phyloP scores from a whole-genome alignment of 2,113 vertebrate genomes.

The Bubalus kerabau region DNA sequence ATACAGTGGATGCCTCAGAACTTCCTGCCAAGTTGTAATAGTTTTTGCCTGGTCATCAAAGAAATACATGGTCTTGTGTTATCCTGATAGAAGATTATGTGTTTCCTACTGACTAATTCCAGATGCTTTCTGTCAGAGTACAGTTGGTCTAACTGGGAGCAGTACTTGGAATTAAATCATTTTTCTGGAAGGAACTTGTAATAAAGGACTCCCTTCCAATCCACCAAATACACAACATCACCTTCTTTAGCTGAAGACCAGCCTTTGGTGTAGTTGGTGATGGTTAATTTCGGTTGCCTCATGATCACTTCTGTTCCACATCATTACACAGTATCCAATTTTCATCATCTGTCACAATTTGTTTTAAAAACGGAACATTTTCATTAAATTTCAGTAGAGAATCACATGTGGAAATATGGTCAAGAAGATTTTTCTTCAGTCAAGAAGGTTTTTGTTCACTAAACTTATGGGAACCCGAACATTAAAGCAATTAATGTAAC shows the following conservation, averaged over 20 bases:
- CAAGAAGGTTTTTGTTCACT: background rate
- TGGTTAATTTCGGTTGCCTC: background rate
- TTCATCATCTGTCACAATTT: background rate
- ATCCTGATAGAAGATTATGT: background rate
- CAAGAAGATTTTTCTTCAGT: background rate
- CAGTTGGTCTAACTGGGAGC: background rate
- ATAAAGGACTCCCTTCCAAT: background rate
- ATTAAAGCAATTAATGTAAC: background rate
- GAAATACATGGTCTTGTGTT: background rate
- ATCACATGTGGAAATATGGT: background rate
- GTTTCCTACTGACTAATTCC: background rate
- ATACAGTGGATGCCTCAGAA: background rate
- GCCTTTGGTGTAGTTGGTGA: background rate
- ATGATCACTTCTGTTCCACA: background rate
- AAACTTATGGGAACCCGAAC: background rate
- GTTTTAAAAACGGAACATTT: background rate
- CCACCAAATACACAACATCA: background rate
- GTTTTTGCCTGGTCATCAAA: background rate
- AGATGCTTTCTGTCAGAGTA: background rate
- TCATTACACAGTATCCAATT: background rate
- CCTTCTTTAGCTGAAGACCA: background rate
- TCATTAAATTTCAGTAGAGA: background rate
- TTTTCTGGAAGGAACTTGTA: background rate
- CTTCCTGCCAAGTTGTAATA: background rate
- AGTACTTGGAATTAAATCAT: background rate